Conservation (phyloP, 2,113 vertebrate species). For the human (Homo sapiens) region DNA sequence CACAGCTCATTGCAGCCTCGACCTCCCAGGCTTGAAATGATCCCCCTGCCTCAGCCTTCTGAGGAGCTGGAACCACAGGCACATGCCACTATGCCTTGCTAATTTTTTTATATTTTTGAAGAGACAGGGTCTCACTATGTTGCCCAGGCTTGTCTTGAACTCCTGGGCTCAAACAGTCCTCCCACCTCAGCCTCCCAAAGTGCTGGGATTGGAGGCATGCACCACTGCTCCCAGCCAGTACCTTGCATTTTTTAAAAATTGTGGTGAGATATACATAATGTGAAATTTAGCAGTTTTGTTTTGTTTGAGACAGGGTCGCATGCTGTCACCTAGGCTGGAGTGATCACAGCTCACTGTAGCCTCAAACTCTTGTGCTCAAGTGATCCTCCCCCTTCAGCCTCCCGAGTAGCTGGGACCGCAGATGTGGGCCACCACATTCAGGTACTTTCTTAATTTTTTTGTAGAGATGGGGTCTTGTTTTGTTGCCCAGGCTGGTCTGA, state of each 20-base stretch:
- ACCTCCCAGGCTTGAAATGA: too few species aligned
- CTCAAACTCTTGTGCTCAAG: neutral
- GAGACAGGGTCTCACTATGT: too few species aligned
- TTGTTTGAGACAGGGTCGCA: neutral
- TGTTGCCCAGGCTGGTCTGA: neutral
- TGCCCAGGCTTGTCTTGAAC: too few species aligned
- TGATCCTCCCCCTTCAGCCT: neutral
- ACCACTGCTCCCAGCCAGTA: too few species aligned
- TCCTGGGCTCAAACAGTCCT: too few species aligned
- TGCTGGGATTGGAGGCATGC: too few species aligned
- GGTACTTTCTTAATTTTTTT: neutral
- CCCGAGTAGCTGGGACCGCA: neutral
- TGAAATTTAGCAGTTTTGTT: neutral
- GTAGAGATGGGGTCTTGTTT: neutral
- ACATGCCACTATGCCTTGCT: too few species aligned
- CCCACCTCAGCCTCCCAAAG: too few species aligned
- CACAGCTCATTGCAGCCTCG: too few species aligned
- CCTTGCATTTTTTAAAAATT: neutral
- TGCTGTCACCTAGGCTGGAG: neutral
- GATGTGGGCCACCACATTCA: neutral
- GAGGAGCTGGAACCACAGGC: too few species aligned
- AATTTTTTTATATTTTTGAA: too few species aligned
- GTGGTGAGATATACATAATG: neutral
- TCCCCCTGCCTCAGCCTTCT: too few species aligned
- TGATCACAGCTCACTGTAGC: neutral